These are phyloP conservation scores for Podarcis siculus DNA, from an alignment of 2,797 vertebrate genomes.

Conservation along the genomic window DNA sequence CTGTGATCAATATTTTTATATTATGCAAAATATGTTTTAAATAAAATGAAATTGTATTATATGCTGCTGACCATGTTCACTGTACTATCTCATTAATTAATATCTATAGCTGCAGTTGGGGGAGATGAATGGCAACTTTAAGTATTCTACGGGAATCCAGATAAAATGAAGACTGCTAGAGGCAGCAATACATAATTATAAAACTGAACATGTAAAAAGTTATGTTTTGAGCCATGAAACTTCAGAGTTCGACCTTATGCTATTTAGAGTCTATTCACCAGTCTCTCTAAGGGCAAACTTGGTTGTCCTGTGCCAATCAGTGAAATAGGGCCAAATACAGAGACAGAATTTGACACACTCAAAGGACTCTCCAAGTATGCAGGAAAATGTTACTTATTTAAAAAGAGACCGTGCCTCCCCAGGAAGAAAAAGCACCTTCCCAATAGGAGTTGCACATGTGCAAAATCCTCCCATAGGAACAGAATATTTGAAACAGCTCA, in stretches of 20 bases:
- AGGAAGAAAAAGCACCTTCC: not conserved
- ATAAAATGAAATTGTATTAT: constrained; percentile 92
- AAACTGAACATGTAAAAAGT: not conserved
- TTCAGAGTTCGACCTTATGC: not conserved
- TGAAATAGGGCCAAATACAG: not conserved
- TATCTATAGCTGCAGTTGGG: not conserved
- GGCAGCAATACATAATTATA: not conserved
- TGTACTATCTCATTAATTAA: constrained; percentile 28
- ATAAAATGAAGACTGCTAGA: not conserved
- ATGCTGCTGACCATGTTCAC: constrained; percentile 65
- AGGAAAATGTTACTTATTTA: not conserved
- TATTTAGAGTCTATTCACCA: not conserved
- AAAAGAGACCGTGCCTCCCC: not conserved
- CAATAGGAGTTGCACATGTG: not conserved
- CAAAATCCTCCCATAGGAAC: not conserved
- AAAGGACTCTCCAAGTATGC: not conserved
- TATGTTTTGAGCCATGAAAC: not conserved
- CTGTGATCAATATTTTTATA: constrained; percentile 99
- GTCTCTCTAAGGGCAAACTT: not conserved
- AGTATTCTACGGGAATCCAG: not conserved
- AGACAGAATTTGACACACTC: not conserved
- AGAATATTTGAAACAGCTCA: not conserved
- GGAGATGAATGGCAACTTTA: not conserved
- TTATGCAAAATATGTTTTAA: constrained; percentile 92
- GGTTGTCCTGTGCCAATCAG: not conserved